Evolutionary conservation across 1,140 invertebrate genomes (phyloP), one percentile per base, ranked within the genome.

Genomic region (Hormaphis cornu): DNA sequence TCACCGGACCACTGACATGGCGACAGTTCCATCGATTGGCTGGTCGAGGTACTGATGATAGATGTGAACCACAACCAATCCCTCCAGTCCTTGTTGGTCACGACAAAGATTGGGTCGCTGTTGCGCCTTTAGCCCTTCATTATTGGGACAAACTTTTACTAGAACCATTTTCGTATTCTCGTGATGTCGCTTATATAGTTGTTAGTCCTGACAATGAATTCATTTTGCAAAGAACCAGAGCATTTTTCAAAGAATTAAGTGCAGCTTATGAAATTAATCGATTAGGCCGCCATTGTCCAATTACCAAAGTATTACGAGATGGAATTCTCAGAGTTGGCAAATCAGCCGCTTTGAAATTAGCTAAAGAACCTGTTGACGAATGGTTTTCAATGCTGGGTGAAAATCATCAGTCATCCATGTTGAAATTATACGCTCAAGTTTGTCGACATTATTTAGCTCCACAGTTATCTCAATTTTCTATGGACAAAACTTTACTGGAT

Each of bases 11-110:
- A 28, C 83, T 98, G 0, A 98, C 94, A 1, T 98, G 95, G 95
- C 84, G 95, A 66, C 93, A 97, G 78, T 98, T 98, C 79, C 95
- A 97, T 82, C 83, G 93, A 52, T 81, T 97, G 66, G 95, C 95
- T 14, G 95, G 94, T 3, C 82, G 93, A 76, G 93, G 91, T 83
- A 93, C 93, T 22, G 92, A 95, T 76, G 94, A 97, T 76, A 87
- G 93, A 53, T 95, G 93, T 79, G 94, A 97, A 76, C 95, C 95
- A 10, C 94, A 97, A 79, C 95, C 95, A 1, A 95, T 98, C 74
- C 95, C 95, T 8, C 89, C 91, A 5, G 80, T 98, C 22, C 84
- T 97, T 53, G 91, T 96, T 40, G 94, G 94, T 2, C 89, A 93
- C 79, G 95, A 98, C 73, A 89, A 92, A 75, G 95, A 98, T 78